Evolutionary conservation across 1,140 invertebrate genomes (phyloP).

Genomic region (Listronotus oregonensis): DNA sequence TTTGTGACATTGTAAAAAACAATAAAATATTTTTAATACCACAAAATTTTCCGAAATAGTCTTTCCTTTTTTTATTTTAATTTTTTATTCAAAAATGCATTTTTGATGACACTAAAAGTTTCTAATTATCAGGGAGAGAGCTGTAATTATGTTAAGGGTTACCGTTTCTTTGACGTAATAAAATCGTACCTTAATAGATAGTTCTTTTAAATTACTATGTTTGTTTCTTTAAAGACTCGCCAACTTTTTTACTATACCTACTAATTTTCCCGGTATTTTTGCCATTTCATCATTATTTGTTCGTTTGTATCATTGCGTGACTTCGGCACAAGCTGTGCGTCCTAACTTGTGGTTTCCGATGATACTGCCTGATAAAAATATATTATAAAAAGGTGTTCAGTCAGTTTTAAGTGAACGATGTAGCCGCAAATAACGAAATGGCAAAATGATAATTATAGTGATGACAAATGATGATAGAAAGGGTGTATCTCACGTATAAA

Average conservation of each 20-base stretch:
- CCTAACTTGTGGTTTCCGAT: slow-evolving; percentile 2
- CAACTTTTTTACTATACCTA: neutral
- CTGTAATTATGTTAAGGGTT: too few species aligned
- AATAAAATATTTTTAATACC: too few species aligned
- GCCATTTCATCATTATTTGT: slow-evolving; percentile 4
- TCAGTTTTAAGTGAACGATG: slow-evolving; percentile 17
- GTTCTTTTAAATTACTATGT: too few species aligned
- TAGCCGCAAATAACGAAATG: slow-evolving; percentile 15
- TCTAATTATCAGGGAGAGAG: too few species aligned
- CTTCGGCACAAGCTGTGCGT: slow-evolving; percentile 9
- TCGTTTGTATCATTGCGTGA: slow-evolving; percentile 16
- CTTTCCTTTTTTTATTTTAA: too few species aligned
- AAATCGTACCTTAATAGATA: too few species aligned
- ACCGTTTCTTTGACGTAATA: too few species aligned
- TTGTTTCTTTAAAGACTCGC: too few species aligned
- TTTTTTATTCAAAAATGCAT: too few species aligned
- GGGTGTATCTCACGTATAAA: slow-evolving; percentile 16
- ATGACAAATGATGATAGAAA: slow-evolving; percentile 9
- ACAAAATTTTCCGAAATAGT: too few species aligned
- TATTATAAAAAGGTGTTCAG: slow-evolving; percentile 16
- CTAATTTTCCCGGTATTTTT: neutral
- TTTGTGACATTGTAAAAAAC: too few species aligned
- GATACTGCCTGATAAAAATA: slow-evolving; percentile 7
- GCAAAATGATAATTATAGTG: slow-evolving; percentile 13
- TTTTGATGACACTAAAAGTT: too few species aligned